Conservation (phyloP, 2,888 invertebrate species). For the Harpagoxenus sublaevis region DNA sequence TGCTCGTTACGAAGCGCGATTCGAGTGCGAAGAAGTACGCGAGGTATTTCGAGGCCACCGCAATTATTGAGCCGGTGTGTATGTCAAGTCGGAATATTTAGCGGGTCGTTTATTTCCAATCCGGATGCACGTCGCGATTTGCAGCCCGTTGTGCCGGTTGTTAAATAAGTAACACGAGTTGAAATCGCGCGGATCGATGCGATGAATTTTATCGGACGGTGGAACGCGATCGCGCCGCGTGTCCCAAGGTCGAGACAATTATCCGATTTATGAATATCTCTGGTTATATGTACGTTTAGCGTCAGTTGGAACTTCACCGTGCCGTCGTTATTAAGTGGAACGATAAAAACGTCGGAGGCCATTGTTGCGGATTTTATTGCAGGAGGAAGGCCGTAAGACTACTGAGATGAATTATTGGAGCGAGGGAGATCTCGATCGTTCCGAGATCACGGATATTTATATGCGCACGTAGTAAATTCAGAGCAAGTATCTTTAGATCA, state of each 20-base stretch:
- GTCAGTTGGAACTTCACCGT: constrained; percentile 35
- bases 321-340: constrained; percentile 34
- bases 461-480: constrained; percentile 28
- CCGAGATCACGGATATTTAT: constrained; percentile 34
- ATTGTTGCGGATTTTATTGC: constrained; percentile 51
- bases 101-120: constrained; percentile 40
- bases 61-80: constrained; percentile 37
- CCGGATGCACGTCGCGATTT: constrained; percentile 14
- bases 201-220: constrained; percentile 38
- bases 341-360: constrained; percentile 52
- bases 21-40: constrained; percentile 16
- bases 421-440: constrained; percentile 22
- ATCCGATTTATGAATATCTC: constrained; percentile 68
- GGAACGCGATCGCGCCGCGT: constrained; percentile 53
- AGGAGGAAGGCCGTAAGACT: constrained; percentile 5
- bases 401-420: constrained; percentile 47
- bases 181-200: constrained; percentile 40
- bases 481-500: constrained; percentile 8
- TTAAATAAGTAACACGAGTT: constrained; percentile 29
- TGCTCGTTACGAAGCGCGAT: constrained; percentile 10
- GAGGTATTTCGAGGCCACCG: constrained; percentile 32
- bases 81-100: constrained; percentile 35
- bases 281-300: constrained; percentile 29
- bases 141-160: not conserved
- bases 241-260: constrained; percentile 70